Evolutionary conservation across 2,113 vertebrate species (phyloP).

Genomic region (Ceyx cyanopectus): DNA sequence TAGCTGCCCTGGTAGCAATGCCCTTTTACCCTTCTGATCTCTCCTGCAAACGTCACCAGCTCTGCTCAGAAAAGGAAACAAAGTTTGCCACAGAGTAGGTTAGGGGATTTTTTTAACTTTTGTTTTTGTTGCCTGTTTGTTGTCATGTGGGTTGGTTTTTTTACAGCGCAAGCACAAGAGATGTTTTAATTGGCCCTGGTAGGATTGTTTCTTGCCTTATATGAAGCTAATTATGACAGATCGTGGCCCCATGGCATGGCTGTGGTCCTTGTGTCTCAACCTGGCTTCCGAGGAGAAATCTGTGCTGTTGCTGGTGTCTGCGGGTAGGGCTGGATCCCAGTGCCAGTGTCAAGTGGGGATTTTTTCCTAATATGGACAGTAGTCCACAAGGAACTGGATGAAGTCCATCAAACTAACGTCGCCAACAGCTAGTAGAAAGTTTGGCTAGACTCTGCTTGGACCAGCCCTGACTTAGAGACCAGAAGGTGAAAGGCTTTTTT

Average conservation of each 20-base stretch:
- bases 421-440: background rate
- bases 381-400: constrained; percentile 30
- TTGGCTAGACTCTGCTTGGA: background rate
- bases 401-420: background rate
- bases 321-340: background rate
- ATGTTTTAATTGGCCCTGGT: background rate
- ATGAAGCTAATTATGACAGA: background rate
- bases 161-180: background rate
- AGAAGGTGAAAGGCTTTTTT: background rate
- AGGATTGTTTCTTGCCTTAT: background rate
- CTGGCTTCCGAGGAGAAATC: background rate
- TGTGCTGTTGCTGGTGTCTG: background rate
- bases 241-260: background rate
- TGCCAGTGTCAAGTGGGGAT: constrained; percentile 4
- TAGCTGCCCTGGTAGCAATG: background rate
- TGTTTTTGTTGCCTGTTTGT: background rate
- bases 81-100: constrained; percentile 30
- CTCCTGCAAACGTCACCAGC: background rate
- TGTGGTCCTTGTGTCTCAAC: background rate
- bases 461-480: background rate
- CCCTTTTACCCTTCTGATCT: constrained; percentile 20
- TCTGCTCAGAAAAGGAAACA: background rate
- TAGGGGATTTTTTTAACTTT: constrained; percentile 44
- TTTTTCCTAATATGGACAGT: constrained; percentile 54
- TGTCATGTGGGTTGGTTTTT: background rate